phyloP scores from a whole-genome alignment of 2,888 invertebrate genomes.

The Drosophila hamatofila region DNA sequence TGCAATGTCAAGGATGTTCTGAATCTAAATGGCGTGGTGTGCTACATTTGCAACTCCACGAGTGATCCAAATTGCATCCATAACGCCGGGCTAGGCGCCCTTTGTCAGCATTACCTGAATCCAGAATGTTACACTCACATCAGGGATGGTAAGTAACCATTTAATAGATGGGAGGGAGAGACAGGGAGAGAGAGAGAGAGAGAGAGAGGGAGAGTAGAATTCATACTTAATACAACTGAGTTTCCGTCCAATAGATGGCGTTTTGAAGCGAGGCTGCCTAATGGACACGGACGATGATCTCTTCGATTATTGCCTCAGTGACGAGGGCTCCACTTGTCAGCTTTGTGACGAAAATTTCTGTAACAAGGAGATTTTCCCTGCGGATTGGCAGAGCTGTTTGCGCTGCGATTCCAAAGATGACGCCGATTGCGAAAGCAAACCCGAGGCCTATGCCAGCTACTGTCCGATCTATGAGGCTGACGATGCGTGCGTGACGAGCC shows the following conservation, averaged over 20 bases:
- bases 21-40: conserved; percentile 24
- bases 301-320: conserved; percentile 66
- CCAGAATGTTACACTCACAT: conserved; percentile 68
- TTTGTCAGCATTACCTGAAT: conserved; percentile 62
- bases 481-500: conserved; percentile 71
- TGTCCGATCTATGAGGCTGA: conserved; percentile 65
- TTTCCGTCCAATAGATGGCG: conserved; percentile 55
- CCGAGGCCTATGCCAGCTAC: conserved; percentile 47
- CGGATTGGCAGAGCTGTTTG: conserved; percentile 72
- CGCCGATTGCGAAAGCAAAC: conserved; percentile 59
- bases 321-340: conserved; percentile 56
- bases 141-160: conserved; percentile 53
- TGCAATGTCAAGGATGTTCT: conserved; percentile 73
- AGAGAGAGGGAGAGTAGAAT: too few species aligned
- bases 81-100: fast-evolving
- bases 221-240: not conserved
- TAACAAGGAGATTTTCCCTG: conserved; percentile 71
- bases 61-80: conserved; percentile 55
- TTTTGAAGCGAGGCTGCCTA: conserved; percentile 75
- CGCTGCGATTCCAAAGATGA: conserved; percentile 73
- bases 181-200: too few species aligned
- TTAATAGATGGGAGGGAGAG: too few species aligned
- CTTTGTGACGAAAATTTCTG: conserved; percentile 63
- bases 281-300: conserved; percentile 59
- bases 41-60: conserved; percentile 70